These are phyloP conservation scores for Tragelaphus oryx DNA, from an alignment of 2,797 vertebrate species.

Conservation along the genomic window DNA sequence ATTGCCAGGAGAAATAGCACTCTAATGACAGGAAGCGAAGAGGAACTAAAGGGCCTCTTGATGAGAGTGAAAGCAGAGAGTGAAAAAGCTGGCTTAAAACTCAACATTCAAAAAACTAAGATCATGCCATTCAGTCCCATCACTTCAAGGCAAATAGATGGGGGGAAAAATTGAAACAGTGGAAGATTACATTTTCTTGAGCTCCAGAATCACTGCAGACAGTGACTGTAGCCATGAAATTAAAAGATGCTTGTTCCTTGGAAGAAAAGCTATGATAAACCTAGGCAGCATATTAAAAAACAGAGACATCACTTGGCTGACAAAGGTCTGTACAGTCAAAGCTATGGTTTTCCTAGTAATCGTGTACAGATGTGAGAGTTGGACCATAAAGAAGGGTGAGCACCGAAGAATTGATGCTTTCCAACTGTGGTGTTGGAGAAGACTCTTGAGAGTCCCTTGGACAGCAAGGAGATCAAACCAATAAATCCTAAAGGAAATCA, in stretches of 20 bases:
- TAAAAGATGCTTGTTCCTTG: not conserved
- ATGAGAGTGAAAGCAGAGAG: not conserved
- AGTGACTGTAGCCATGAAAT: not conserved
- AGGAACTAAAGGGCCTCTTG: not conserved
- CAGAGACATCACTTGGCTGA: not conserved
- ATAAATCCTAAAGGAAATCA: not conserved
- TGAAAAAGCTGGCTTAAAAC: not conserved
- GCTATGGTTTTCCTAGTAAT: not conserved
- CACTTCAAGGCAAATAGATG: not conserved
- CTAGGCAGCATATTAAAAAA: not conserved
- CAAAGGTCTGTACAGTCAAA: not conserved
- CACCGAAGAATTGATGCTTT: not conserved
- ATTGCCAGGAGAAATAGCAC: not conserved
- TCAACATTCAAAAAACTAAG: not conserved
- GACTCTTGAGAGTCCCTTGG: not conserved
- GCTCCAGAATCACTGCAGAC: not conserved
- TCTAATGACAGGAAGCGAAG: not conserved
- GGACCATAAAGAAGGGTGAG: not conserved
- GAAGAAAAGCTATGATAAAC: not conserved
- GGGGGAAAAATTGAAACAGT: not conserved
- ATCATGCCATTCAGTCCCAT: not conserved
- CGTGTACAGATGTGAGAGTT: not conserved
- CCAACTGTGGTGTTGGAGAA: not conserved
- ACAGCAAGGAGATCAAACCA: not conserved
- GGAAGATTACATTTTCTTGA: not conserved